Evolutionary conservation across 1,140 invertebrate genomes (phyloP).

Genomic region (Phortica variegata): DNA sequence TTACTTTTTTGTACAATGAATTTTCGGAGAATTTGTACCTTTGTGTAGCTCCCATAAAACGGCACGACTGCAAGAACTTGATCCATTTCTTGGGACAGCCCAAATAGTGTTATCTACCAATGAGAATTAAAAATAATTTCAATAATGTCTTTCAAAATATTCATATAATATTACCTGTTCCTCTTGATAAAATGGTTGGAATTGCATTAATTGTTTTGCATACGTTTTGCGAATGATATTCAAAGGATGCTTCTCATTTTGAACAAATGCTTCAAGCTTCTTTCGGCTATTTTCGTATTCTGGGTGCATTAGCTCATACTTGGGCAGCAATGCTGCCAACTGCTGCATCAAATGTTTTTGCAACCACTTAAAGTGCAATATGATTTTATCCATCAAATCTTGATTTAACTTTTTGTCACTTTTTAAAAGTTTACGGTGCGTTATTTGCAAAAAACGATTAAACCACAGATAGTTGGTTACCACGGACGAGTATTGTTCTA

Average conservation of each 20-base stretch:
- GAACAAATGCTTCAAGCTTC: constrained; percentile 26
- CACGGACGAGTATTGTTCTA: constrained; percentile 23
- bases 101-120: no score
- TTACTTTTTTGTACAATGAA: constrained; percentile 5
- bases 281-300: constrained; percentile 6
- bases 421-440: constrained; percentile 31
- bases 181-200: constrained; percentile 41
- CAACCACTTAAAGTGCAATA: constrained; percentile 54
- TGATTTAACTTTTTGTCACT: constrained; percentile 34
- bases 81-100: constrained; percentile 5
- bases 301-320: not conserved
- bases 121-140: no score
- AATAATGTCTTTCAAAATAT: no score
- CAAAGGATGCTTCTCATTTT: constrained; percentile 33
- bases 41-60: constrained; percentile 4
- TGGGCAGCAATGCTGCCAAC: constrained; percentile 7
- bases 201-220: constrained; percentile 41
- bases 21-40: constrained; percentile 4
- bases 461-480: constrained; percentile 38
- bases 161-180: no score
- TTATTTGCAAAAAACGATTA: constrained; percentile 34
- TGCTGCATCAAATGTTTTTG: constrained; percentile 34
- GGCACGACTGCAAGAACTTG: constrained; percentile 9
- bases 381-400: constrained; percentile 43
- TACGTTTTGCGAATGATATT: constrained; percentile 43